These are phyloP conservation scores for Drosophila multiciliata DNA, from an alignment of 2,888 invertebrate species.

Conservation along the genomic window DNA sequence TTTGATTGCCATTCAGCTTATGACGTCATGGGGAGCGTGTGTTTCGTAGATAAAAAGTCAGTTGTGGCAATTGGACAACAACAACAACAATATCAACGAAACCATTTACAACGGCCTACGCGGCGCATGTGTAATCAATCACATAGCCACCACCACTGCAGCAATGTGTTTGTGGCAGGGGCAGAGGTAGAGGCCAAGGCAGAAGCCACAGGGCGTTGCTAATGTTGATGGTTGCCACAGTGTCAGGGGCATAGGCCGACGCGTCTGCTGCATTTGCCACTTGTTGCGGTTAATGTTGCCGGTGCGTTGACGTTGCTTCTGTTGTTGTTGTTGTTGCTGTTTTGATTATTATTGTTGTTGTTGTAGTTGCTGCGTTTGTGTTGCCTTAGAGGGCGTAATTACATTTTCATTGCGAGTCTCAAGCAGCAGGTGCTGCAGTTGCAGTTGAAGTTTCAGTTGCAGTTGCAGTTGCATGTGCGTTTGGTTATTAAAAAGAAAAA, in stretches of 20 bases:
- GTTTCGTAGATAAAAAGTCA: slow-evolving; percentile 13
- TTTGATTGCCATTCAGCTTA: slow-evolving; percentile 11
- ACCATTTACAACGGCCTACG: slow-evolving; percentile 63
- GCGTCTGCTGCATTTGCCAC: slow-evolving; percentile 40
- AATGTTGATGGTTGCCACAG: slow-evolving; percentile 70
- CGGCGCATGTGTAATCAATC: slow-evolving; percentile 72
- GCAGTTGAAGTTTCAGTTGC: slow-evolving; percentile 29
- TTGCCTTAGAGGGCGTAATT: slow-evolving; percentile 77
- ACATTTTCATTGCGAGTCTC: slow-evolving; percentile 70
- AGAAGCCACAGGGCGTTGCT: slow-evolving; percentile 69
- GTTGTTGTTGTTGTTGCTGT: slow-evolving; percentile 14
- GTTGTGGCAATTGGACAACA: slow-evolving; percentile 50
- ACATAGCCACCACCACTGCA: slow-evolving; percentile 55
- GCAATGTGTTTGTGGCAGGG: slow-evolving; percentile 7
- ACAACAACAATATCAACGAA: slow-evolving; percentile 44
- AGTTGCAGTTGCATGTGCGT: slow-evolving; percentile 32
- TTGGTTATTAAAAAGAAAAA: slow-evolving; percentile 18
- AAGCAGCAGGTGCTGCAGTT: slow-evolving; percentile 38
- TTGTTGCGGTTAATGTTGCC: slow-evolving; percentile 41
- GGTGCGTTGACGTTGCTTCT: slow-evolving; percentile 11
- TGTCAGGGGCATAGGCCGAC: slow-evolving; percentile 70
- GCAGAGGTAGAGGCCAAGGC: slow-evolving; percentile 48
- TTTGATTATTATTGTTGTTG: slow-evolving; percentile 9
- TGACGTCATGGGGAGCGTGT: slow-evolving; percentile 16
- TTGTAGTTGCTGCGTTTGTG: slow-evolving; percentile 35